Percentiles rank a stretch among this genome's conserved stretches.
These are phyloP conservation scores for Sesamia inferens DNA, from an alignment of 2,888 invertebrate species.

Conservation along the genomic window DNA sequence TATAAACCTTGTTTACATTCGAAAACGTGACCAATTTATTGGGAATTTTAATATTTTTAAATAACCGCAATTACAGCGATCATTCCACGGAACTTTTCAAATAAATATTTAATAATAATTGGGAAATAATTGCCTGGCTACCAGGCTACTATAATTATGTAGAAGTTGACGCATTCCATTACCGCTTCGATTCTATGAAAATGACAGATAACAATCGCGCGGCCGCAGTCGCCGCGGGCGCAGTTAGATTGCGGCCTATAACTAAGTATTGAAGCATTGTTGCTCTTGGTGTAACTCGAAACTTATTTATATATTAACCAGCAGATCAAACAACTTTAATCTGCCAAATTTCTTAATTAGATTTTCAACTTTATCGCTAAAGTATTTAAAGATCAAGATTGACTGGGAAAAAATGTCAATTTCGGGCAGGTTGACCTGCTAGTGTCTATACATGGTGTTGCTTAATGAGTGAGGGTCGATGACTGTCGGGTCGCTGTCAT, in stretches of 20 bases:
- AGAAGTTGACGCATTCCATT: conserved; percentile 60
- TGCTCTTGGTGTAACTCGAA: conserved; percentile 47
- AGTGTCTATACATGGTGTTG: conserved; percentile 41
- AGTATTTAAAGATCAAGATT: no score
- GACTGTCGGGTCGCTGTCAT: conserved; percentile 61
- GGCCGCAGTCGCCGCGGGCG: conserved; percentile 51
- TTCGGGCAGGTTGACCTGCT: no score
- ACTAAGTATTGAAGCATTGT: conserved; percentile 62
- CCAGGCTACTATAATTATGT: conserved; percentile 56
- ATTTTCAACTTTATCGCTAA: no score
- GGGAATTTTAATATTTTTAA: conserved; percentile 37
- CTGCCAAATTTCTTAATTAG: no score
- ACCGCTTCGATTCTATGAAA: conserved; percentile 62
- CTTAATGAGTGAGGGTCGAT: conserved; percentile 67
- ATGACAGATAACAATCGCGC: conserved; percentile 62
- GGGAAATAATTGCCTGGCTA: conserved; percentile 52
- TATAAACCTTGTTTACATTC: conserved; percentile 25
- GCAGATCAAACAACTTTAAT: no score
- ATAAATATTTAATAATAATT: conserved; percentile 48
- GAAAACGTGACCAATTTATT: conserved; percentile 49
- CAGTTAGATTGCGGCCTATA: conserved; percentile 58
- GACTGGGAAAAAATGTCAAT: no score
- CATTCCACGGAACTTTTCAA: conserved; percentile 25
- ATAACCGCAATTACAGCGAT: conserved; percentile 17
- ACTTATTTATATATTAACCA: conserved; percentile 46